Percentiles rank a stretch among this genome's conserved stretches.
Conservation (phyloP, 2,113 vertebrate genomes). For the Physeter macrocephalus region DNA sequence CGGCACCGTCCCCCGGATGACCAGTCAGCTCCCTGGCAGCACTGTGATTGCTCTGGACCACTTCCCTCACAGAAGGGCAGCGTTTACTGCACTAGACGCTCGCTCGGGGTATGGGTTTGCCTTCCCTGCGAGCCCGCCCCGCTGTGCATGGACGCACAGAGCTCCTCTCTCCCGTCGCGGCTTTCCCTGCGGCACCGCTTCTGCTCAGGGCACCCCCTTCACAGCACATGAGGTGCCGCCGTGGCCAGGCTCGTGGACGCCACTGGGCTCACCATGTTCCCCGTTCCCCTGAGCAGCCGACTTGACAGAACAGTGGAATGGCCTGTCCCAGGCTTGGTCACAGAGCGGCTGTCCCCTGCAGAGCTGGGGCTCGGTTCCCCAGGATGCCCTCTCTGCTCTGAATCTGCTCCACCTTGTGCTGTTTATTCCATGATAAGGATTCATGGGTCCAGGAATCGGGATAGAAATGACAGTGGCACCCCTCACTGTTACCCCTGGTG, state of each 20-base stretch:
- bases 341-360: not conserved
- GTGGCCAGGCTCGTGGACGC: too few relatives aligned
- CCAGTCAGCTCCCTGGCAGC: not conserved
- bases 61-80: not conserved
- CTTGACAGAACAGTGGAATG: not conserved
- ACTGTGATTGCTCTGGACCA: not conserved
- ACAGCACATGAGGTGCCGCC: not conserved
- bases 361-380: not conserved
- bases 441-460: not conserved
- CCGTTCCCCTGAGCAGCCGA: not conserved
- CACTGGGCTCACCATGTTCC: too few relatives aligned
- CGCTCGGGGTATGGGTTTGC: not conserved
- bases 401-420: not conserved
- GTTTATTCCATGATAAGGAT: not conserved
- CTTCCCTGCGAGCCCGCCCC: not conserved
- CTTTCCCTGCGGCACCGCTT: not conserved
- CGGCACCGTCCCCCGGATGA: not conserved
- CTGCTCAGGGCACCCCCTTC: not conserved
- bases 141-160: not conserved
- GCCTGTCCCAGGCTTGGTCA: not conserved
- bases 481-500: not conserved
- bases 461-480: too few relatives aligned
- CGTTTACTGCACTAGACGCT: not conserved
- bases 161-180: too few relatives aligned
- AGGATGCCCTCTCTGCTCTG: not conserved